These are phyloP conservation scores for Carassius carassius DNA, from an alignment of 2,113 vertebrate genomes.

Conservation along the genomic window DNA sequence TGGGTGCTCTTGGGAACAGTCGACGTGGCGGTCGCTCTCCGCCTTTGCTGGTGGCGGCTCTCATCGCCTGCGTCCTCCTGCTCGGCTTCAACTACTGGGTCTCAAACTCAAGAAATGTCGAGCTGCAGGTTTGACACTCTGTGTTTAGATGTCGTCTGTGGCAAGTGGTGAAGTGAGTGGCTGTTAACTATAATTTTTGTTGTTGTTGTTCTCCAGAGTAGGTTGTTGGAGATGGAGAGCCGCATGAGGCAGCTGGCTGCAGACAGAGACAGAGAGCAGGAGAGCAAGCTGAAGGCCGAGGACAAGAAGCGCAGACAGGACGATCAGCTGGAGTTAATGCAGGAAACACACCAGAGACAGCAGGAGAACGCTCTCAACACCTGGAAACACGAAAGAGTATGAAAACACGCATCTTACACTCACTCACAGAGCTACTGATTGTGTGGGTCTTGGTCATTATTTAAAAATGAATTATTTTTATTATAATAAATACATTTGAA, in stretches of 20 bases:
- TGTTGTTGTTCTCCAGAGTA: conserved; percentile 72
- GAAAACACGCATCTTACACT: neutral
- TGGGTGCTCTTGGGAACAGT: conserved; percentile 85
- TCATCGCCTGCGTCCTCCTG: conserved; percentile 84
- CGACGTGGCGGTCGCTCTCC: conserved; percentile 88
- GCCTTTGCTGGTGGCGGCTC: conserved; percentile 83
- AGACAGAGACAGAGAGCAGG: conserved; percentile 80
- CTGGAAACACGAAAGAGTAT: conserved; percentile 86
- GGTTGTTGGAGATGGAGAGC: conserved; percentile 84
- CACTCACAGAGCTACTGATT: neutral
- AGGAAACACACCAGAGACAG: conserved; percentile 81
- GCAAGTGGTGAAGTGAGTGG: neutral
- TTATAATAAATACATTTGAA: neutral
- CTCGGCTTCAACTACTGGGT: conserved; percentile 96
- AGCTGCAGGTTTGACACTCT: conserved; percentile 81
- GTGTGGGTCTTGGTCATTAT: neutral
- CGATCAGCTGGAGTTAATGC: conserved; percentile 81
- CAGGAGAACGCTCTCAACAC: conserved; percentile 77
- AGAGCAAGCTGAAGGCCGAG: conserved; percentile 87
- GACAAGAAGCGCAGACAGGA: conserved; percentile 83
- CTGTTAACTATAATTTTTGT: neutral
- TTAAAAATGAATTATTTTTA: neutral
- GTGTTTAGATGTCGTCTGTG: neutral
- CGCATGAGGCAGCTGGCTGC: conserved; percentile 78
- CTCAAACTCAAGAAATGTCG: conserved; percentile 85